These are phyloP conservation scores for Geotrupes spiniger DNA, from an alignment of 2,888 invertebrate genomes.

Conservation along the genomic window DNA sequence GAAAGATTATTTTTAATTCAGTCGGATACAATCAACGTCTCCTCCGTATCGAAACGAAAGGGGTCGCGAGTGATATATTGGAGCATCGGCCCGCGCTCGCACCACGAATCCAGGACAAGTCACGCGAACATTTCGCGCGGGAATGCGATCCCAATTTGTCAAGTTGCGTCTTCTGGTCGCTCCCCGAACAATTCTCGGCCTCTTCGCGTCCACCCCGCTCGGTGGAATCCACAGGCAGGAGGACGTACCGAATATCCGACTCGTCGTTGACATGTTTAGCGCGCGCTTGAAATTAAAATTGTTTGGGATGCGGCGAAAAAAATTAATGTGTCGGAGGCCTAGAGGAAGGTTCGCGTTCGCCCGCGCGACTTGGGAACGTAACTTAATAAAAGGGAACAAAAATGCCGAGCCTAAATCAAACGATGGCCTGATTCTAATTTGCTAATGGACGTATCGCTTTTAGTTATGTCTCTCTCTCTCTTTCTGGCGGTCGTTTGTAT, in stretches of 20 bases:
- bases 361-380: background rate
- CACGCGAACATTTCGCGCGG: slow-evolving; percentile 46
- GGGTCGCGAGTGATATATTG: slow-evolving; percentile 35
- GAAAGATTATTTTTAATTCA: too few relatives aligned
- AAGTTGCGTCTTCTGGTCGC: slow-evolving; percentile 31
- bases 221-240: background rate
- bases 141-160: slow-evolving; percentile 51
- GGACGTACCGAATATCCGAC: background rate
- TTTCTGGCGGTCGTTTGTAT: background rate
- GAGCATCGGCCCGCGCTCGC: slow-evolving; percentile 34
- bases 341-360: background rate
- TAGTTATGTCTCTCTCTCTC: slow-evolving; percentile 7
- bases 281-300: background rate
- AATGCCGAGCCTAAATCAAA: slow-evolving; percentile 5
- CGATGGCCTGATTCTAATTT: slow-evolving; percentile 14
- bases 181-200: background rate
- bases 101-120: slow-evolving; percentile 36
- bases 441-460: slow-evolving; percentile 14
- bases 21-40: too few relatives aligned
- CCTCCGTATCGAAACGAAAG: slow-evolving; percentile 16
- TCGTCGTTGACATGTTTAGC: too few relatives aligned
- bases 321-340: background rate
- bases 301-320: background rate
- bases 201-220: background rate
- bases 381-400: background rate